Evolutionary conservation across 2,113 vertebrate genomes (phyloP), one percentile per base, ranked within the genome.

Genomic region (Anhinga rufa): DNA sequence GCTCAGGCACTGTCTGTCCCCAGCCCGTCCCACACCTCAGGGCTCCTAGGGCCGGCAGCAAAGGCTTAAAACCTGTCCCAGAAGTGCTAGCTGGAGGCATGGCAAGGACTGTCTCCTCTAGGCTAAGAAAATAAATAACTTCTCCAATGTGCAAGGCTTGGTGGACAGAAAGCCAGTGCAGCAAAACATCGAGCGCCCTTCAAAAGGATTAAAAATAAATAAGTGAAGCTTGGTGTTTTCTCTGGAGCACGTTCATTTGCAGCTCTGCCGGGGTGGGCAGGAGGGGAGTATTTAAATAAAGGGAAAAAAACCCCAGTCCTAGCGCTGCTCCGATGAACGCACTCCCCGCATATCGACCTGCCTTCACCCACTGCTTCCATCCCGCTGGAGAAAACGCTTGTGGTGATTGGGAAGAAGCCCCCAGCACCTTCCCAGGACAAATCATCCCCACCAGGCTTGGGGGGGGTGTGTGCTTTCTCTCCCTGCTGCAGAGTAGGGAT

Each of bases 101-200:
- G 96, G 93, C 90, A 57, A 64, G 94, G 94, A 57, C 77, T 19
- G 5, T 51, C 93, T 96, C 90, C 79, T 85, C 58, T n/a, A 85
- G 93, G 80, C 86, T 95, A 95, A 87, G 95, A 93, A 97, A 98
- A 98, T 97, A 97, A 98, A 98, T 94, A 96, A 95, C 95, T 82
- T 88, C 95, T 97, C 93, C 72, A 34, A 49, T 34, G n/a, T 32
- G 79, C 80, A 54, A 58, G 89, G 74, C 57, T 2, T 38, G 88
- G 92, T 61, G 69, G 81, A 54, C 48, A 57, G 49, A 69, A 89
- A 88, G 86, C 75, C 93, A 72, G 88, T 64, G 65, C 44, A 76
- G 90, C 36, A 36, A 86, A 93, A 96, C 77, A 88, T 54, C 18
- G 21, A 96, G 91, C 44, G 91, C 95, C 93, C 88, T 85, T 91